Conservation (phyloP, 2,888 invertebrate species). For the Megalurothrips usitatus region DNA sequence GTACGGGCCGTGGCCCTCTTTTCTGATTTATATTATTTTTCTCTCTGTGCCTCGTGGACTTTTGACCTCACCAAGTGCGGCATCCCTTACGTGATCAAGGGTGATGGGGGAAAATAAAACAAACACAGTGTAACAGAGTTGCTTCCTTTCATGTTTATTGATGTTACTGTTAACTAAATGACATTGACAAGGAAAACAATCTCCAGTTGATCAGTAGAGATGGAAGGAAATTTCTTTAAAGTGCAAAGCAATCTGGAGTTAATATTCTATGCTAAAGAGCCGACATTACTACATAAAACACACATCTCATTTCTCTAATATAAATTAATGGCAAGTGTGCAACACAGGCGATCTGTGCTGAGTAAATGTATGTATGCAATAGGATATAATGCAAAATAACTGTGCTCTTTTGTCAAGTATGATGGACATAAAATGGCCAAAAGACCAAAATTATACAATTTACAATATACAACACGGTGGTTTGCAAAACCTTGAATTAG, state of each 20-base stretch:
- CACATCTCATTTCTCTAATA: background rate
- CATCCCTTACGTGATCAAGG: too few species aligned
- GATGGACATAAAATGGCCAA: background rate
- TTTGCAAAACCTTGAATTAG: background rate
- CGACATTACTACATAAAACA: background rate
- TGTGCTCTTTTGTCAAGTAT: background rate
- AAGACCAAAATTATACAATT: background rate
- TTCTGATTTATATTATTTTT: too few species aligned
- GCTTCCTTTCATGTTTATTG: background rate
- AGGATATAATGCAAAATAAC: background rate
- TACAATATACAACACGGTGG: background rate
- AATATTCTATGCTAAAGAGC: background rate
- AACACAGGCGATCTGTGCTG: background rate
- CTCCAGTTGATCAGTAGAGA: background rate
- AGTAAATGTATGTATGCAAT: background rate
- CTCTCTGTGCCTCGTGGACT: too few species aligned
- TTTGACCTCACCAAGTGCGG: too few species aligned
- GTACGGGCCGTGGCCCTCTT: too few species aligned
- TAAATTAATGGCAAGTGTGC: background rate
- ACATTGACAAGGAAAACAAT: background rate
- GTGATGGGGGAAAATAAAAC: too few species aligned
- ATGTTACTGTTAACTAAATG: background rate
- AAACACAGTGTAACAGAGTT: background rate
- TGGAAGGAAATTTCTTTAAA: background rate
- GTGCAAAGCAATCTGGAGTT: background rate